Base-by-base conservation (phyloP, 2,113 vertebrate genomes). In the Hydrolagus affinis region DNA sequence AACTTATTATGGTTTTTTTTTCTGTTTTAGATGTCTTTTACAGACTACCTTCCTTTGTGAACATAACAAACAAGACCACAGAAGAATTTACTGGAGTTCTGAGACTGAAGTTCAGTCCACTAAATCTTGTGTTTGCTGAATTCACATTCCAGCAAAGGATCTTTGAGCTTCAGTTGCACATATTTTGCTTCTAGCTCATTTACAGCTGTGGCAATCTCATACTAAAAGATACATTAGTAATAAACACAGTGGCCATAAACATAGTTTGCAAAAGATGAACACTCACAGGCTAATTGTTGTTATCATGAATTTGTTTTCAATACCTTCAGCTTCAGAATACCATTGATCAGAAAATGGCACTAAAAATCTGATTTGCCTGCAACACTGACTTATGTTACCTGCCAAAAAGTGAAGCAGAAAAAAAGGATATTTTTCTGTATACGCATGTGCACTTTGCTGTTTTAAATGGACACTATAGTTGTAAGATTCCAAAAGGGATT, bases 31-130 rank as follows among this genome's bases (percentile, higher is more conserved):
- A 66, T 64, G 64, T 15, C 14, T 17, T 83, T 83, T 28, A 66
- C 62, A 68, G 62, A 66, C 57, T 78, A 4, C 23, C 21, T 62
- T 11, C n/a, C 25, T 60, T 2, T 19, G 60, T 68, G 15, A 66
- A 62, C 62, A 68, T 66, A 83, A 83, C 78, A 64, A 32, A 11
- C 11, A 25, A 30, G 62, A 83, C 25, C 25, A 66, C 60, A 64
- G 30, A 80, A 83, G 2, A 10, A 83, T 30, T 83, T 66, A 83
- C 60, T 30, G 77, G 15, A 66, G 17, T 83, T 83, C 25, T 83
- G 25, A 83, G 62, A 83, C 25, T 15, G 60, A 83, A 83, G 73
- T 25, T 83, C 60, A 44, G 44, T 44, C 44, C 44, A 44, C 44
- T 15, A 83, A 28, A 30, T 17, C n/a, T 1, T 80, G 59, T 62